A percentile compares a stretch with the other conserved stretches of the same genome.
phyloP scores from a whole-genome alignment of 2,888 invertebrate genomes.

The Melieria picta region DNA sequence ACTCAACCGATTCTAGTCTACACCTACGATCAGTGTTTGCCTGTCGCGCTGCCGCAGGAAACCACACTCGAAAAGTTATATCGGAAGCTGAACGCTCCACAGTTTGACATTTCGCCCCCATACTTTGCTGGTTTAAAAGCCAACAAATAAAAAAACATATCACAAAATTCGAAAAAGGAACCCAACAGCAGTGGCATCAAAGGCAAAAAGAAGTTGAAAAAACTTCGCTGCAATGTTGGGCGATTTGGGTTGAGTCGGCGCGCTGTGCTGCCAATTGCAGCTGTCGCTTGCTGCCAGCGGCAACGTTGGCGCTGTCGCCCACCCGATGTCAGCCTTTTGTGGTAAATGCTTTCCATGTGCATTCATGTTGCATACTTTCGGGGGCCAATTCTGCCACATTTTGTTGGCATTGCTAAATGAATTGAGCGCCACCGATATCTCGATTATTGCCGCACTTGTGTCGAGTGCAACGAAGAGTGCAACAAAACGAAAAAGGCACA shows the following conservation, averaged over 20 bases:
- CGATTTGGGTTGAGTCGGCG: constrained; percentile 33
- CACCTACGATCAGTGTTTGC: too few species aligned
- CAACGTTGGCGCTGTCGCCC: not conserved
- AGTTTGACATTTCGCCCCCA: constrained; percentile 58
- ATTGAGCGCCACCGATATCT: constrained; percentile 56
- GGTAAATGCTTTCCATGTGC: too few species aligned
- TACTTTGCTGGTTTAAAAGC: constrained; percentile 15
- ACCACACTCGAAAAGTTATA: constrained; percentile 45
- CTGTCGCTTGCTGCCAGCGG: constrained; percentile 44
- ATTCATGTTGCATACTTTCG: too few species aligned
- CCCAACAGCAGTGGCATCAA: not conserved
- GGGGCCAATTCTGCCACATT: too few species aligned
- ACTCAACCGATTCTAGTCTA: too few species aligned
- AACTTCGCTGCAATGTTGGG: constrained; percentile 40
- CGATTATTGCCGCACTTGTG: constrained; percentile 43
- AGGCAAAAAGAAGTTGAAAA: not conserved
- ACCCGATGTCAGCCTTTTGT: too few species aligned
- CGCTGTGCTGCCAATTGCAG: constrained; percentile 56
- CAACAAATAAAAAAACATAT: constrained; percentile 2
- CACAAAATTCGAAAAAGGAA: not conserved
- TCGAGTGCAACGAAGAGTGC: too few species aligned
- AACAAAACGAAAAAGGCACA: too few species aligned
- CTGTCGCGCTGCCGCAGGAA: too few species aligned
- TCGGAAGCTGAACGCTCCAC: constrained; percentile 52
- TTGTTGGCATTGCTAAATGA: constrained; percentile 43